Base-by-base conservation (phyloP, 2,888 invertebrate genomes). In the Temnothorax rugatulus region DNA sequence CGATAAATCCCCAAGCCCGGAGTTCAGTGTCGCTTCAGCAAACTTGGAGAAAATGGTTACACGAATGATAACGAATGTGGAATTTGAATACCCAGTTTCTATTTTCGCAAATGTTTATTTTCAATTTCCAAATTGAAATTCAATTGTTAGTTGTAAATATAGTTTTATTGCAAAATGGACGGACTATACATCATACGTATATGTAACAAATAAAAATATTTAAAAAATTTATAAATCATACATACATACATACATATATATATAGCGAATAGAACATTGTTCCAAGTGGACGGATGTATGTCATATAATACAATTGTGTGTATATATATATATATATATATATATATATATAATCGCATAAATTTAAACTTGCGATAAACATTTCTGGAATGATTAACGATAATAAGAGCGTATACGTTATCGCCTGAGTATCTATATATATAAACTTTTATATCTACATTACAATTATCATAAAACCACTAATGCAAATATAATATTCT, bases 141-240 rank as follows among this genome's bases (percentile, higher is more conserved):
- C 13, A 47, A 11, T 57, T 59, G 25, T n/a, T 9, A 21, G 0
- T 38, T 47, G 38, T 50, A 73, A 44, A 73, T 82, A 47, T 21
- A n/a, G 4, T 81, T 84, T 84, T 61, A 86, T 79, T 68, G 29
- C n/a, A 85, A 76, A 82, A 68, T 63, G 61, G 73, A 84, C 52
- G 54, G 29, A 59, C 29, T 66, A 68, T 59, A 21, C 34, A 25
- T n/a, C 7, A 66, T 68, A 52, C 13, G 7, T 68, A 68, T 25
- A 63, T n/a, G 7, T 54, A 68, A 68, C 15, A 34, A 34, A 34
- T 34, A 54, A 66, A 21, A 68, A 41, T 66, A 52, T 38, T 63
- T 15, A 21, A n/a, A 61, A 74, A 34, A 50, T 52, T 5, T 21
- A 64, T 11, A 18, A n/a, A 25, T 25, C 7, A 75, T 21, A 50